Evolutionary conservation across 2,797 vertebrate species (phyloP).

Genomic region (Eulemur rubriventer): DNA sequence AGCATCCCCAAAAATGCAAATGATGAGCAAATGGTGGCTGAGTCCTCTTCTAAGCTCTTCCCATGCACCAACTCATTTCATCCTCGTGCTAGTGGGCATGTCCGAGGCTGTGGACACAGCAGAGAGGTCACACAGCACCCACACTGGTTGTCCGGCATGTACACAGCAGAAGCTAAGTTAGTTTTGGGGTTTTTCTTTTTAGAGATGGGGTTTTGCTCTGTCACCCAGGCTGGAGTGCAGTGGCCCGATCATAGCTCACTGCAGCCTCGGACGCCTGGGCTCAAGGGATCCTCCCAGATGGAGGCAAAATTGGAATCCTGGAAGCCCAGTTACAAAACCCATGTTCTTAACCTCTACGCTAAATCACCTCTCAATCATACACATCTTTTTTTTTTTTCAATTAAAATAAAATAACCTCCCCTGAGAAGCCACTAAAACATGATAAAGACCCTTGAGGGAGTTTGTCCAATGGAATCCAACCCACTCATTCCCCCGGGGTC

Average conservation of each 20-base stretch:
- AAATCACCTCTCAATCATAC: background rate
- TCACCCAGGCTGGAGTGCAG: background rate
- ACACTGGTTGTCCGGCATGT: rapidly evolving
- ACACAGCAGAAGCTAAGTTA: background rate
- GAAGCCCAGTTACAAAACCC: background rate
- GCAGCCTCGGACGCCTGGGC: background rate
- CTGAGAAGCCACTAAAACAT: background rate
- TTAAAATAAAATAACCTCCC: background rate
- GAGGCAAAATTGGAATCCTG: background rate
- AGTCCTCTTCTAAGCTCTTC: background rate
- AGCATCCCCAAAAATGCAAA: background rate
- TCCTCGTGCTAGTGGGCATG: background rate
- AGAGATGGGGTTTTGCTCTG: background rate
- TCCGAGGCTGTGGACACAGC: background rate
- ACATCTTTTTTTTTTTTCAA: background rate
- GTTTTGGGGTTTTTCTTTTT: background rate
- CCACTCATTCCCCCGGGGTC: background rate
- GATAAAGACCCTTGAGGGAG: background rate
- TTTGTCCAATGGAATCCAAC: background rate
- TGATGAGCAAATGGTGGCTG: background rate
- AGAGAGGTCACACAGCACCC: background rate
- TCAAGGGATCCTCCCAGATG: background rate
- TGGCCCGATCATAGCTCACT: background rate
- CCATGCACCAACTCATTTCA: rapidly evolving
- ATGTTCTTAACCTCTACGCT: background rate